Base-by-base conservation (phyloP, 2,888 invertebrate species). In the Congeria kusceri region DNA sequence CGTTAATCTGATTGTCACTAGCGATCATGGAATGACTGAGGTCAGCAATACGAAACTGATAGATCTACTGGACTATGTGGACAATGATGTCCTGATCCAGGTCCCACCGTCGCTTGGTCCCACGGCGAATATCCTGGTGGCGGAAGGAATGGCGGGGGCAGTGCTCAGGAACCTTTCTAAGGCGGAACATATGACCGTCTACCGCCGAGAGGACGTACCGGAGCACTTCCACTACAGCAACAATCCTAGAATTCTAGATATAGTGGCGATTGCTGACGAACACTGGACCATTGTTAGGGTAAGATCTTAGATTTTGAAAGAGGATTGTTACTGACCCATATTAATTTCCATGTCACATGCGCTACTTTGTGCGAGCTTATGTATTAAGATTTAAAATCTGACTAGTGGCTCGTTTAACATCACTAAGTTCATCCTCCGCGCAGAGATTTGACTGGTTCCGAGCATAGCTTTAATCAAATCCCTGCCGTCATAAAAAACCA, bases 201-300 rank as follows among this genome's bases (percentile, higher is more conserved):
- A 95, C 87, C 94, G 93, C 85, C 95, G 95, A 86, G 92, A 94
- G n/a, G 95, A 96, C 18, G 94, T 96, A 65, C 95, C 95, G 0
- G 93, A 94, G 4, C 84, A 88, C 25, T 96, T 95, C 95, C 95
- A 96, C 91, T 96, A 95, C 85, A 94, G 94, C 67, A 94, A 96
- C 81, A 95, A 95, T 87, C 88, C 93, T 13, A 93, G 96, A 63
- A 94, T 95, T 18, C 95, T 95, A 27, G 95, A 95, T 0, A 95
- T 96, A 78, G 93, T 96, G 64, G 93, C 95, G 0, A 93, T 96
- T 39, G 95, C 96, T 0, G 95, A 96, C 82, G 93, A 94, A 39
- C 95, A 95, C 18, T 96, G 95, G 92, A 95, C 75, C 9, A 80
- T 91, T 23, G 9, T 39, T 39, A 3, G 39, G 39, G 39, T 39